Evolutionary conservation across 1,140 invertebrate genomes (phyloP).

Genomic region (Pseudomyrmex flavicornis): DNA sequence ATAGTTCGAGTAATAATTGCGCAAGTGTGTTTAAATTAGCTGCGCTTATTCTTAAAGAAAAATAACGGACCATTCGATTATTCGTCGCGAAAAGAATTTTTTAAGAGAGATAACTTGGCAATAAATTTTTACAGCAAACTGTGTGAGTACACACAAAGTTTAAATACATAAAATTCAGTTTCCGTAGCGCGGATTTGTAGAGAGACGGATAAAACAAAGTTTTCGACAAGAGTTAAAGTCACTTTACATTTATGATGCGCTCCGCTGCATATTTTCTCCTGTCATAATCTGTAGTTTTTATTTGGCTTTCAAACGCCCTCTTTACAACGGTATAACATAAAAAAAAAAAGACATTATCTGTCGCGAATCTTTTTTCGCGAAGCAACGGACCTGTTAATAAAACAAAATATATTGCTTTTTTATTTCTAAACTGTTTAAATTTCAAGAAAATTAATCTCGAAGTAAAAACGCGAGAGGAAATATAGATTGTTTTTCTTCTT

Average conservation of each 20-base stretch:
- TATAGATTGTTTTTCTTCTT: neutral
- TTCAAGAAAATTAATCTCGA: too few relatives aligned
- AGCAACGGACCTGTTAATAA: too few relatives aligned
- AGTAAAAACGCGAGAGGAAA: too few relatives aligned
- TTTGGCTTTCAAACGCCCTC: neutral
- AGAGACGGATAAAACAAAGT: neutral
- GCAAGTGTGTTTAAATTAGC: neutral
- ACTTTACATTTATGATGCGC: neutral
- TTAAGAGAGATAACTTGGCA: too few relatives aligned
- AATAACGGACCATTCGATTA: neutral
- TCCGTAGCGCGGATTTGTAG: neutral
- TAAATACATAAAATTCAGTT: neutral
- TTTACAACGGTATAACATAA: neutral
- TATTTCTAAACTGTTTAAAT: too few relatives aligned
- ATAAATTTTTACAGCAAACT: neutral
- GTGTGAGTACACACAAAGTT: neutral
- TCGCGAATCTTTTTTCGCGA: too few relatives aligned
- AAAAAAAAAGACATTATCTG: neutral
- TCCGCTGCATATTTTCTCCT: neutral
- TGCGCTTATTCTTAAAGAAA: neutral
- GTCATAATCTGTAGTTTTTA: slow-evolving; percentile 28
- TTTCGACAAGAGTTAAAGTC: neutral
- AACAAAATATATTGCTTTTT: too few relatives aligned
- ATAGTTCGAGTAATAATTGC: slow-evolving; percentile 19
- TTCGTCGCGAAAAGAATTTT: too few relatives aligned